Evolutionary conservation across 2,113 vertebrate genomes (phyloP).

Genomic region (Baryphthengus martii): DNA sequence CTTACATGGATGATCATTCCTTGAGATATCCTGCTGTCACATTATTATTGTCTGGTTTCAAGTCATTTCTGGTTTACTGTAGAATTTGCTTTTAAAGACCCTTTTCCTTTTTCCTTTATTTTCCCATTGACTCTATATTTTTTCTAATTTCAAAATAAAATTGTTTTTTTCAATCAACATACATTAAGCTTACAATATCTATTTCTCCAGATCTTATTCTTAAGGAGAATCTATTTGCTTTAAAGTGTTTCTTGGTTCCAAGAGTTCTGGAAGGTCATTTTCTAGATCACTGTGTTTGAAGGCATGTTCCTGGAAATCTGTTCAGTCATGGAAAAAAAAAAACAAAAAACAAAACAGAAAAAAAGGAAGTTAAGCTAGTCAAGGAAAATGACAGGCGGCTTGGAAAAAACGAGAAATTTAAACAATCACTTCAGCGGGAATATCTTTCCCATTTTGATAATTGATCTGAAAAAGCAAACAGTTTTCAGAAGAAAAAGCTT

Average conservation of each 20-base stretch:
- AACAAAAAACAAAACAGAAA: too few relatives aligned
- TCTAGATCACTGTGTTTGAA: background rate
- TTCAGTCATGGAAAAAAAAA: background rate
- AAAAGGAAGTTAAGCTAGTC: background rate
- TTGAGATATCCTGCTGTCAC: background rate
- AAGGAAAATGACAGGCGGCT: background rate
- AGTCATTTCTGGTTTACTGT: background rate
- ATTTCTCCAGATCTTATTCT: background rate
- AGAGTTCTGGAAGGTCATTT: background rate
- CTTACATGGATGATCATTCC: background rate
- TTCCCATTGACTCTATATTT: background rate
- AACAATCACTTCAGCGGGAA: background rate
- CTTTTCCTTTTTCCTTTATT: background rate
- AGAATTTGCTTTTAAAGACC: background rate
- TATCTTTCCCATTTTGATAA: background rate
- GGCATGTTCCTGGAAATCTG: accelerated
- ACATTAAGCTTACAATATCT: background rate
- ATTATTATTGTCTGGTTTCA: background rate
- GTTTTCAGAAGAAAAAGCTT: background rate
- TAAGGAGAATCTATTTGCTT: background rate
- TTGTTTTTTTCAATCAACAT: background rate
- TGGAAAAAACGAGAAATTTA: background rate
- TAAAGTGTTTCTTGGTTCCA: background rate
- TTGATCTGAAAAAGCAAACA: background rate
- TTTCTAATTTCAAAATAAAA: background rate